These are phyloP conservation scores for Danio tinwini DNA, from an alignment of 2,797 vertebrate species.

Conservation along the genomic window DNA sequence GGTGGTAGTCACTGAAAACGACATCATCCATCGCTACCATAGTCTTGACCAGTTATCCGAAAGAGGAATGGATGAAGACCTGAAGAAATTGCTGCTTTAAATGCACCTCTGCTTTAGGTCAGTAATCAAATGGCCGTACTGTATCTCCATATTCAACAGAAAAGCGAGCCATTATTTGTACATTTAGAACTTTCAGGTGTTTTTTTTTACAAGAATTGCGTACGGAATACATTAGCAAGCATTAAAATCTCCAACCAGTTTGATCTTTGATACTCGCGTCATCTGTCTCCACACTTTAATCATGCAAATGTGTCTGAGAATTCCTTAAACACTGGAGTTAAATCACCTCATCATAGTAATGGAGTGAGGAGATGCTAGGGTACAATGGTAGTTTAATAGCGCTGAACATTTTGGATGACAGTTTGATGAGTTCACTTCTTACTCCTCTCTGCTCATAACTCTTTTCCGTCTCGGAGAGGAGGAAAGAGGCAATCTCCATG, in stretches of 20 bases:
- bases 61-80: conserved; percentile 81
- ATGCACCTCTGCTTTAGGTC: not conserved
- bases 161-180: not conserved
- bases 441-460: conserved; percentile 55
- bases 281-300: conserved; percentile 39
- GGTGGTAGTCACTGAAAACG: conserved; percentile 86
- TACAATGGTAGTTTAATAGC: conserved; percentile 42
- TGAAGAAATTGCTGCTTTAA: conserved; percentile 76
- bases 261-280: conserved; percentile 40
- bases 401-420: conserved; percentile 39
- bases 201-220: not conserved
- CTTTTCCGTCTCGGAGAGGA: conserved; percentile 54
- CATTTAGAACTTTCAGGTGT: not conserved
- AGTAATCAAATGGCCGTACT: not conserved
- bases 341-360: conserved; percentile 50
- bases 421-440: conserved; percentile 57
- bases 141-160: not conserved
- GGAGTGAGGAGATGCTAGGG: conserved; percentile 32
- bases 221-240: conserved; percentile 30
- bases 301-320: conserved; percentile 33
- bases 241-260: conserved; percentile 13
- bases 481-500: conserved; percentile 72
- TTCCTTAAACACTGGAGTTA: conserved; percentile 19
- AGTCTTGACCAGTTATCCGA: conserved; percentile 83
- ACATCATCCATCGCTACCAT: conserved; percentile 87